phyloP scores from a whole-genome alignment of 2,113 vertebrate genomes.

The Tragelaphus scriptus region DNA sequence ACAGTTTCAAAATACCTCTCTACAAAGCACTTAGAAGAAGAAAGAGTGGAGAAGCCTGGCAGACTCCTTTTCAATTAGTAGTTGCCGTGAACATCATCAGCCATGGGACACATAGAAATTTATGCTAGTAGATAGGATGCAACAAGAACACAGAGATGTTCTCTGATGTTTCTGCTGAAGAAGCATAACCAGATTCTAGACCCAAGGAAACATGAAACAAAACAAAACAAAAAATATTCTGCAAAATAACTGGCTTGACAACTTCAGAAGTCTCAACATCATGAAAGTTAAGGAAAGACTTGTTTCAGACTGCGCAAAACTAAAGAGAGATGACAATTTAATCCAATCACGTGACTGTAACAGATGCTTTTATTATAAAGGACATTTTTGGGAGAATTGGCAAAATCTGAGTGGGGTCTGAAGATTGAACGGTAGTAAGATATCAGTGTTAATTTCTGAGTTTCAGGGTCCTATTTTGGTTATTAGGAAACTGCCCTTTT shows the following conservation, averaged over 20 bases:
- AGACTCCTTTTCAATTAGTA: not conserved
- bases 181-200: not conserved
- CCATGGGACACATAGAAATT: not conserved
- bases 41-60: not conserved
- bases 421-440: not conserved
- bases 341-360: rapidly evolving
- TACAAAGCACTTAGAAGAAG: not conserved
- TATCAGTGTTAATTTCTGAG: not conserved
- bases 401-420: not conserved
- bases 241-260: not conserved
- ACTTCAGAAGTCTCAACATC: not conserved
- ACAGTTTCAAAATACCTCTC: not conserved
- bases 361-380: not conserved
- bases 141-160: not conserved
- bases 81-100: not conserved
- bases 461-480: not conserved
- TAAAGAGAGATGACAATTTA: not conserved
- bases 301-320: not conserved
- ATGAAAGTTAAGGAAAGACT: not conserved
- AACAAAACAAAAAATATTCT: not conserved
- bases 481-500: not conserved
- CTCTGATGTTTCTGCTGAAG: not conserved
- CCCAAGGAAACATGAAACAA: not conserved
- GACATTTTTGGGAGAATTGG: not conserved
- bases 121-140: not conserved